Percentiles rank a stretch among this genome's conserved stretches.
phyloP scores from a whole-genome alignment of 2,113 vertebrate genomes.

The Callorhinus ursinus region DNA sequence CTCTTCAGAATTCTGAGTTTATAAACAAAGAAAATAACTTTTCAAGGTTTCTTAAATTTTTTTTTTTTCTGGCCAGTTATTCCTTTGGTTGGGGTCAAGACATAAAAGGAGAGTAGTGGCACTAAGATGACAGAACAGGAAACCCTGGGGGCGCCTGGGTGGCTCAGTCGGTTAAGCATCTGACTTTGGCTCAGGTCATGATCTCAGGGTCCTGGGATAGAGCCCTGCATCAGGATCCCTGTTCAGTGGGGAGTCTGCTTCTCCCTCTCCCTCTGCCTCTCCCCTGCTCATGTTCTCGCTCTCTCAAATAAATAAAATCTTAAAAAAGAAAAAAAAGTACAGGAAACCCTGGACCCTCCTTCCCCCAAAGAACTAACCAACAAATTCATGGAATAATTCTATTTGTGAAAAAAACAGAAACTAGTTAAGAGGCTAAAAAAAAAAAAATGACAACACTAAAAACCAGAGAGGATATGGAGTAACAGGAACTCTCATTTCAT shows the following conservation, averaged over 20 bases:
- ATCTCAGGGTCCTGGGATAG: too few species aligned
- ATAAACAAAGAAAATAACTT: constrained; percentile 27
- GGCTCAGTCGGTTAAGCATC: too few species aligned
- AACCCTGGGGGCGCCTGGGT: neutral
- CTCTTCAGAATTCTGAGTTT: neutral
- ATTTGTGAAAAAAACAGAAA: neutral
- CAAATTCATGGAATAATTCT: neutral
- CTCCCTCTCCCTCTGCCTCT: too few species aligned
- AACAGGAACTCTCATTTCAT: neutral
- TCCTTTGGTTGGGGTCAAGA: neutral
- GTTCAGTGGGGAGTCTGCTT: too few species aligned
- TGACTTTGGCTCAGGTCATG: too few species aligned
- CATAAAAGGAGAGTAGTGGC: neutral
- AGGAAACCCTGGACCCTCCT: neutral
- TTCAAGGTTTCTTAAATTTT: neutral
- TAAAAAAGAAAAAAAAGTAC: too few species aligned
- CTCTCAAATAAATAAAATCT: too few species aligned
- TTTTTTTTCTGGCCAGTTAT: neutral
- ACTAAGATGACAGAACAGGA: neutral
- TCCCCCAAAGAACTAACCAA: neutral
- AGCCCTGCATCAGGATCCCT: too few species aligned
- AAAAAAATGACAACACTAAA: neutral
- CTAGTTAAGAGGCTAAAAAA: neutral
- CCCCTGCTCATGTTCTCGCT: too few species aligned
- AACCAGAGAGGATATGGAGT: neutral